Evolutionary conservation across 92 coral and sea anemone genomes (phyloP).

Genomic region (Epizoanthus stellaris): DNA sequence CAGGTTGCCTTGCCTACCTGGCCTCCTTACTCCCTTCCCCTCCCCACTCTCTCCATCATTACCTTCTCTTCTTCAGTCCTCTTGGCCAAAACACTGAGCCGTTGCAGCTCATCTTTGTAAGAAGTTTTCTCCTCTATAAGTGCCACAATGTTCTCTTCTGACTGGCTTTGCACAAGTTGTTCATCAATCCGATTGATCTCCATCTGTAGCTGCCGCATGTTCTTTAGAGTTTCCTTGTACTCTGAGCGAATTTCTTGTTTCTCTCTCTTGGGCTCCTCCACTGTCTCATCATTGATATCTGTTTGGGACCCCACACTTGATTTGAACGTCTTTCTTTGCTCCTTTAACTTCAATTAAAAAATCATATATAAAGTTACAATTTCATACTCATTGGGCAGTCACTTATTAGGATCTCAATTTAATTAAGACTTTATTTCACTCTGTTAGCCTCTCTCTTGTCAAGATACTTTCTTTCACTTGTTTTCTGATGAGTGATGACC

Average conservation of each 20-base stretch:
- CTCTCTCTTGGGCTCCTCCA: constrained; percentile 57
- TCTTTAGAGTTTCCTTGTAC: constrained; percentile 70
- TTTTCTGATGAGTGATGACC: background rate
- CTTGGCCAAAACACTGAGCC: constrained; percentile 68
- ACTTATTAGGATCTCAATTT: too few species aligned
- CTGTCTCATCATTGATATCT: constrained; percentile 62
- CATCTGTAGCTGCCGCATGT: constrained; percentile 63
- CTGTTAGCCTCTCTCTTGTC: background rate
- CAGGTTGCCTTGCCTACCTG: background rate
- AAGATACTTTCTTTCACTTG: background rate
- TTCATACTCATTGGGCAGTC: too few species aligned
- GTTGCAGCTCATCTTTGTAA: constrained; percentile 63
- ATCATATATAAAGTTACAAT: background rate
- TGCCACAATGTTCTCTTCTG: constrained; percentile 51
- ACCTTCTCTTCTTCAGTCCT: constrained; percentile 85
- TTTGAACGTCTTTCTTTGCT: constrained; percentile 20
- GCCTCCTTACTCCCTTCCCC: background rate
- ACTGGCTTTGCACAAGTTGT: constrained; percentile 53
- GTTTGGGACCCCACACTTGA: constrained; percentile 75
- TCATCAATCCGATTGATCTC: constrained; percentile 76
- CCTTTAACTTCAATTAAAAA: constrained; percentile 20
- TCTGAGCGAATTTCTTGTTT: constrained; percentile 77
- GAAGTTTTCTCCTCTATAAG: constrained; percentile 67
- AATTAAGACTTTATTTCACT: too few species aligned
- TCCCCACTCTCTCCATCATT: background rate